Evolutionary conservation across 2,797 vertebrate genomes (phyloP).

Genomic region (Gymnodraco acuticeps): DNA sequence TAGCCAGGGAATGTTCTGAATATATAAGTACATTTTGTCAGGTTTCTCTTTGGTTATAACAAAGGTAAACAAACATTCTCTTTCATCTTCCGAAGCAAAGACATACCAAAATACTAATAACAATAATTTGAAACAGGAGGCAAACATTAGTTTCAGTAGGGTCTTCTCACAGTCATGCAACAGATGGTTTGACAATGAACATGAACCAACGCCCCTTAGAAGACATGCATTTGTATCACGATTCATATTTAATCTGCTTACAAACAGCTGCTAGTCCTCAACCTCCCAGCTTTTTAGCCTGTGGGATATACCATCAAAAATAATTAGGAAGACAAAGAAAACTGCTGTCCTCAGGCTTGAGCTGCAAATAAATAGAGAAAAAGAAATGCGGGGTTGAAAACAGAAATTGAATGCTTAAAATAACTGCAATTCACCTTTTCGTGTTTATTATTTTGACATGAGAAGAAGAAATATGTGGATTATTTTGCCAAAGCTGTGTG

Average conservation of each 20-base stretch:
- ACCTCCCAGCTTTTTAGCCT: neutral
- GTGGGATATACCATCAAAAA: neutral
- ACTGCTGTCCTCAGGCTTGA: neutral
- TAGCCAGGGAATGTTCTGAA: too few relatives aligned
- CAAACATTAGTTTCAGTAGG: too few relatives aligned
- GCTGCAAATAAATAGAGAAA: neutral
- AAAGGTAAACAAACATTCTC: too few relatives aligned
- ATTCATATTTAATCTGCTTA: constrained; percentile 5
- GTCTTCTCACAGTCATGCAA: neutral
- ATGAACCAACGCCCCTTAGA: constrained; percentile 1
- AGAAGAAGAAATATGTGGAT: neutral
- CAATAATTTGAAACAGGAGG: too few relatives aligned
- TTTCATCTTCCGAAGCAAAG: too few relatives aligned
- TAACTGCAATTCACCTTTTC: neutral
- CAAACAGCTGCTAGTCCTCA: neutral
- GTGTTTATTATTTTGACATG: neutral
- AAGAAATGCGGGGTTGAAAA: neutral
- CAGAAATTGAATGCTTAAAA: neutral
- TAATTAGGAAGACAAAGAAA: neutral
- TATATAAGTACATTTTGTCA: too few relatives aligned
- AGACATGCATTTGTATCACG: neutral
- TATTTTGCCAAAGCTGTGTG: neutral
- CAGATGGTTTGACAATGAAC: neutral
- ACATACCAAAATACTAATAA: too few relatives aligned
- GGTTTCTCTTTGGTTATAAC: too few relatives aligned